A percentile compares a stretch with the other conserved stretches of the same genome.
Evolutionary conservation across 2,888 invertebrate genomes (phyloP).

Genomic region (Melanchra persicariae): DNA sequence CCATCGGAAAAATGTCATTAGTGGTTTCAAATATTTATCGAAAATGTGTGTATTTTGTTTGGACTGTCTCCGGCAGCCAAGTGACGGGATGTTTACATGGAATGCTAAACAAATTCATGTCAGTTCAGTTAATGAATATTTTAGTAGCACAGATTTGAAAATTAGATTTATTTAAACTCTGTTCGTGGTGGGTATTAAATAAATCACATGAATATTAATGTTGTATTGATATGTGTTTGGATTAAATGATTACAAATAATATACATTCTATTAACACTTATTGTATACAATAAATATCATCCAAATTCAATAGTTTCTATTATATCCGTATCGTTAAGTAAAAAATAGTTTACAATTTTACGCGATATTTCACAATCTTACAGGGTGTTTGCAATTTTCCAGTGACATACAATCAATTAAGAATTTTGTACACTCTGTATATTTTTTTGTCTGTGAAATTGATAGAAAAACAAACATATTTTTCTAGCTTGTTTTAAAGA

Average conservation of each 20-base stretch:
- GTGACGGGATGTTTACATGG: slow-evolving; percentile 42
- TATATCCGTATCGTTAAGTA: too few relatives aligned
- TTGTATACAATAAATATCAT: too few relatives aligned
- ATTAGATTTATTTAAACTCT: slow-evolving; percentile 4
- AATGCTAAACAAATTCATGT: slow-evolving; percentile 29
- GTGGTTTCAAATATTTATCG: slow-evolving; percentile 19
- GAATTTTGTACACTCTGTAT: too few relatives aligned
- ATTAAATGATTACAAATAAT: background rate
- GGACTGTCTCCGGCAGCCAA: slow-evolving; percentile 11
- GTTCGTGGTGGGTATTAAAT: background rate
- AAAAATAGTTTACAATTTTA: too few relatives aligned
- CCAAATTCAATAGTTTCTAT: too few relatives aligned
- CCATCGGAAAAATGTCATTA: background rate
- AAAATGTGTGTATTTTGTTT: slow-evolving; percentile 26
- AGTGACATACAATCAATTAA: too few relatives aligned
- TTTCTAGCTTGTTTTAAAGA: too few relatives aligned
- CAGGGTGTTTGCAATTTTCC: too few relatives aligned
- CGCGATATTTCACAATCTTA: too few relatives aligned
- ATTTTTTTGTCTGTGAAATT: too few relatives aligned
- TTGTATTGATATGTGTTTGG: slow-evolving; percentile 3
- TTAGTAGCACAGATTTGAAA: slow-evolving; percentile 20
- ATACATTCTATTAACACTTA: background rate
- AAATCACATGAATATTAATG: background rate
- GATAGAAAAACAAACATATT: too few relatives aligned
- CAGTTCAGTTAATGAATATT: slow-evolving; percentile 33